Percentiles rank a stretch among this genome's conserved stretches.
Conservation (phyloP, 2,113 vertebrate species). For the Mesocricetus auratus region DNA sequence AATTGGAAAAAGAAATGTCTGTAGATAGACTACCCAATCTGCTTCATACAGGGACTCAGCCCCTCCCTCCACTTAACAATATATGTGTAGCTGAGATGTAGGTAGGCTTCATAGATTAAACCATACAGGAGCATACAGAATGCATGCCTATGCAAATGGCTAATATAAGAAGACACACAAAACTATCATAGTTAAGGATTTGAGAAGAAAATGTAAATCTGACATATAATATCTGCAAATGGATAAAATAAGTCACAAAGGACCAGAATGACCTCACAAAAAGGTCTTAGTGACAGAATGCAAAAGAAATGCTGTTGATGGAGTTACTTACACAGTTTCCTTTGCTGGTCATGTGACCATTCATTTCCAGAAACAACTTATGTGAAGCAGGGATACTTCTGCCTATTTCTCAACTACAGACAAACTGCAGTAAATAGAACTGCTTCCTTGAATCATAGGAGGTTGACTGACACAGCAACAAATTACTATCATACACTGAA, state of each 20-base stretch:
- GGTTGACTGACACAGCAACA: not conserved
- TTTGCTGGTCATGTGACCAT: not conserved
- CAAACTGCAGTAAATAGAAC: not conserved
- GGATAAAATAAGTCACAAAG: not conserved
- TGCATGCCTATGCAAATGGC: not conserved
- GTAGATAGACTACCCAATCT: not conserved
- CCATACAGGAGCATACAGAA: not conserved
- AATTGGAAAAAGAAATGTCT: not conserved
- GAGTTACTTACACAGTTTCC: not conserved
- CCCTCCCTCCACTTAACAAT: not conserved
- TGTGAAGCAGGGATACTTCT: not conserved
- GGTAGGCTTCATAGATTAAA: not conserved
- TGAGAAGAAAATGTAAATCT: not conserved
- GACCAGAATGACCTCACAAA: not conserved
- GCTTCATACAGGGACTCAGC: not conserved
- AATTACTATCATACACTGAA: not conserved
- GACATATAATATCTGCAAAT: too few relatives aligned
- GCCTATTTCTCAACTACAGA: not conserved
- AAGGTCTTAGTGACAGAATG: not conserved
- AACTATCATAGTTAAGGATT: not conserved
- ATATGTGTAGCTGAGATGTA: not conserved
- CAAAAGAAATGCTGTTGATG: not conserved
- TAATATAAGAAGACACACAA: not conserved
- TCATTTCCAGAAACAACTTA: not conserved
- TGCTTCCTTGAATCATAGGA: not conserved